Conservation (phyloP, 1,140 invertebrate species). For the Aleiodes sp. region DNA sequence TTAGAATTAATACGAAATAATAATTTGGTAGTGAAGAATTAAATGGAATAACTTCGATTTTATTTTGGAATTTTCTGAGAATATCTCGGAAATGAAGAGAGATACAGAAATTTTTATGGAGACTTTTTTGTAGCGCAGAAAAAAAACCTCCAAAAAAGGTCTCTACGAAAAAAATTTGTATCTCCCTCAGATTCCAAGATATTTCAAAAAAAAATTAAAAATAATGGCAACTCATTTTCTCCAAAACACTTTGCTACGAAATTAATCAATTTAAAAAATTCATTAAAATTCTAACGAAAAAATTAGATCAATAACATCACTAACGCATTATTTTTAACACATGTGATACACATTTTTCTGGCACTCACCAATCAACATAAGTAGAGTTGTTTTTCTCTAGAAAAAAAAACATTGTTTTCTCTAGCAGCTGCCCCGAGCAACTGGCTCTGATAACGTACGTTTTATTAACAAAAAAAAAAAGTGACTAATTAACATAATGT, state of each 20-base stretch:
- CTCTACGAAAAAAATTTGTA: neutral
- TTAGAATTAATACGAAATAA: too few relatives aligned
- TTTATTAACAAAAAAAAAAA: constrained; percentile 32
- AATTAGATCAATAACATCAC: neutral
- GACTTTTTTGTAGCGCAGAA: neutral
- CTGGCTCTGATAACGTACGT: constrained; percentile 65
- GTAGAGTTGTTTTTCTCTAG: constrained; percentile 36
- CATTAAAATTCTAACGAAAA: neutral
- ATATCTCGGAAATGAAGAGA: too few relatives aligned
- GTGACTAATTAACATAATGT: constrained; percentile 18
- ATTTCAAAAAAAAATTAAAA: neutral
- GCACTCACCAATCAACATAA: neutral
- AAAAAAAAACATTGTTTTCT: constrained; percentile 52
- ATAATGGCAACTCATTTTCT: too few relatives aligned
- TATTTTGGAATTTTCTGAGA: neutral
- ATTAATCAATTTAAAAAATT: neutral
- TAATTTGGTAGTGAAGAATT: too few relatives aligned
- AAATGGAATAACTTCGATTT: neutral
- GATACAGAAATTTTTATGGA: neutral
- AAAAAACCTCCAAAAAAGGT: neutral
- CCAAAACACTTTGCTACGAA: neutral
- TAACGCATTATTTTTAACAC: neutral
- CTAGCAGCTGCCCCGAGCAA: constrained; percentile 60
- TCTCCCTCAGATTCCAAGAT: neutral
- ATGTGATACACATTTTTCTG: neutral